phyloP scores from a whole-genome alignment of 2,888 invertebrate genomes.

The Anorthoa munda region DNA sequence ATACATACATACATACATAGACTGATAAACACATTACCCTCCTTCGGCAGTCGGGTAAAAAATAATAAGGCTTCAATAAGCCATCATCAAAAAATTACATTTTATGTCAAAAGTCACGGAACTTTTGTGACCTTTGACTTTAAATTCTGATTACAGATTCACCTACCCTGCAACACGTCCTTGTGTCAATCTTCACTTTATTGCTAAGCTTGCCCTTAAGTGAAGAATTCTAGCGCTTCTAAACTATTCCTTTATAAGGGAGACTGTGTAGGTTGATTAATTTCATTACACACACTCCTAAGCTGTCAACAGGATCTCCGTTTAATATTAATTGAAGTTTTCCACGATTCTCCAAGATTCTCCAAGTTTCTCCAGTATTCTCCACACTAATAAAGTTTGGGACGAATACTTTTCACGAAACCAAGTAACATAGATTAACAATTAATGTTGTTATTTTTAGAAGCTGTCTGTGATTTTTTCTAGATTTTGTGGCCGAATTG shows the following conservation, averaged over 20 bases:
- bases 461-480: not conserved
- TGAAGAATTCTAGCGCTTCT: slow-evolving; percentile 53
- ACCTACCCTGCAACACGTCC: too few relatives aligned
- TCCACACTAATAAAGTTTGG: not conserved
- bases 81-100: too few relatives aligned
- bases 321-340: slow-evolving; percentile 61
- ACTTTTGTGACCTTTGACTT: too few relatives aligned
- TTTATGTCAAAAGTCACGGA: too few relatives aligned
- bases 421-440: slow-evolving; percentile 19
- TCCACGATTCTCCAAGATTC: slow-evolving; percentile 26
- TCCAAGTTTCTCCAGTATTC: not conserved
- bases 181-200: too few relatives aligned
- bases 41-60: too few relatives aligned
- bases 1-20: too few relatives aligned
- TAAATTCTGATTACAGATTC: too few relatives aligned
- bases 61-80: too few relatives aligned
- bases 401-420: slow-evolving; percentile 6
- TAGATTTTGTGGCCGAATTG: not conserved
- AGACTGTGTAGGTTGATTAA: slow-evolving; percentile 55
- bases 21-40: too few relatives aligned
- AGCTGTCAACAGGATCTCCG: slow-evolving; percentile 44
- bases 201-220: slow-evolving; percentile 43
- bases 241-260: slow-evolving; percentile 65
- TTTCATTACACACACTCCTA: slow-evolving; percentile 50
- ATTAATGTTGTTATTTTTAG: slow-evolving; percentile 26